A percentile compares a stretch with the other conserved stretches of the same genome.
phyloP scores from a whole-genome alignment of 2,113 vertebrate genomes.

The Odocoileus hemionus region DNA sequence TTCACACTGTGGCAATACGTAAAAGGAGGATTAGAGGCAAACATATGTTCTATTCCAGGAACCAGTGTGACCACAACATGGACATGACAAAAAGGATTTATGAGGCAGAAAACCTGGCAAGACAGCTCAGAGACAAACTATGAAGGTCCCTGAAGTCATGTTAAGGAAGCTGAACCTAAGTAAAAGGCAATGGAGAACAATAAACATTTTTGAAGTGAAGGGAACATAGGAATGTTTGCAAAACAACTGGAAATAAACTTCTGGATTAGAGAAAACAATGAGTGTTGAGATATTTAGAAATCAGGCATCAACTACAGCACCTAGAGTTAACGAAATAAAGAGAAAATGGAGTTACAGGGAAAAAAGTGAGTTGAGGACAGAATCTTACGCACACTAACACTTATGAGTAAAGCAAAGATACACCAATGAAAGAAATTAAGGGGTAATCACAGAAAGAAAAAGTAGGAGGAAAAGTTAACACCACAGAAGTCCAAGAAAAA shows the following conservation, averaged over 20 bases:
- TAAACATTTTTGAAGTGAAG: neutral
- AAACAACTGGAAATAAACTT: neutral
- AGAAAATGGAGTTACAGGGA: neutral
- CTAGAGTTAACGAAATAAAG: neutral
- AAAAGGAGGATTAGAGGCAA: neutral
- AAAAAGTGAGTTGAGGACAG: neutral
- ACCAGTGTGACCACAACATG: neutral
- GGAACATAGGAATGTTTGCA: neutral
- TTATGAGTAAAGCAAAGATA: neutral
- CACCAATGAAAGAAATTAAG: neutral
- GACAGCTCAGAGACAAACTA: neutral
- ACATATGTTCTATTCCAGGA: neutral
- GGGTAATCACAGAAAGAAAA: neutral
- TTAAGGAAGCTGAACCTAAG: neutral
- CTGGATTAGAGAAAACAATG: neutral
- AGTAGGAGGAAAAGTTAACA: neutral
- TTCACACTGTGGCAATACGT: neutral
- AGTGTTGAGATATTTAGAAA: slow-evolving; percentile 17
- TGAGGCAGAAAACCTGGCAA: neutral
- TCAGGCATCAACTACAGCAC: neutral
- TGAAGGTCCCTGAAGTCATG: slow-evolving; percentile 2
- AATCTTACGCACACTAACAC: neutral
- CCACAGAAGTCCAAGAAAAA: neutral
- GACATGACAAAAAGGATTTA: neutral
- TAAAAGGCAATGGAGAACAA: neutral